These are phyloP conservation scores for Dicyrtoma fusca DNA, from an alignment of 2,888 invertebrate genomes.

Conservation along the genomic window DNA sequence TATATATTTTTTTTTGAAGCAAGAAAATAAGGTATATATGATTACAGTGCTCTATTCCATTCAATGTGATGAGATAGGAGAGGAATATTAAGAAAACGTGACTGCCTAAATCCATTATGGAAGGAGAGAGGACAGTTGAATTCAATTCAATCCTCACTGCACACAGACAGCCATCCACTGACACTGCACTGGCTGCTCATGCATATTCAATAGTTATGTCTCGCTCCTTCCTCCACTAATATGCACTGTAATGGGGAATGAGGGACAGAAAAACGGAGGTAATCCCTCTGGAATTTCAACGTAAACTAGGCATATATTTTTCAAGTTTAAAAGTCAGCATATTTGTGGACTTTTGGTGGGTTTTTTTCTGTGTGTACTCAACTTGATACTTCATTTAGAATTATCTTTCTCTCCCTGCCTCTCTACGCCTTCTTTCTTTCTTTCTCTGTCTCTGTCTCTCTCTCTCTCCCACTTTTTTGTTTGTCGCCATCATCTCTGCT, in stretches of 20 bases:
- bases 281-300: slow-evolving; percentile 10
- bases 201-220: background rate
- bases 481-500: too few relatives aligned
- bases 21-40: too few relatives aligned
- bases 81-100: slow-evolving; percentile 32
- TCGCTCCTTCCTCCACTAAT: background rate
- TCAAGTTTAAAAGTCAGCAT: slow-evolving; percentile 14
- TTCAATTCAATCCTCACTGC: background rate
- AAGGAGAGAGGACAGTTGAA: slow-evolving; percentile 18
- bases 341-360: background rate
- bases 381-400: slow-evolving; percentile 16
- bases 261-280: background rate
- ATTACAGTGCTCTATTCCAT: too few relatives aligned
- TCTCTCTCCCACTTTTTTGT: background rate
- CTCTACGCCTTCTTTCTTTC: background rate
- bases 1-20: too few relatives aligned
- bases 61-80: too few relatives aligned
- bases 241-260: background rate
- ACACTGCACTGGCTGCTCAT: too few relatives aligned
- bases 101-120: slow-evolving; percentile 31
- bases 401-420: background rate
- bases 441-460: background rate
- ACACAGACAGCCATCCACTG: background rate
- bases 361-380: slow-evolving; percentile 1
- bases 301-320: background rate